Percentiles rank a stretch among this genome's conserved stretches.
Conservation (phyloP, 2,113 vertebrate genomes). For the Oncorhynchus mykiss region DNA sequence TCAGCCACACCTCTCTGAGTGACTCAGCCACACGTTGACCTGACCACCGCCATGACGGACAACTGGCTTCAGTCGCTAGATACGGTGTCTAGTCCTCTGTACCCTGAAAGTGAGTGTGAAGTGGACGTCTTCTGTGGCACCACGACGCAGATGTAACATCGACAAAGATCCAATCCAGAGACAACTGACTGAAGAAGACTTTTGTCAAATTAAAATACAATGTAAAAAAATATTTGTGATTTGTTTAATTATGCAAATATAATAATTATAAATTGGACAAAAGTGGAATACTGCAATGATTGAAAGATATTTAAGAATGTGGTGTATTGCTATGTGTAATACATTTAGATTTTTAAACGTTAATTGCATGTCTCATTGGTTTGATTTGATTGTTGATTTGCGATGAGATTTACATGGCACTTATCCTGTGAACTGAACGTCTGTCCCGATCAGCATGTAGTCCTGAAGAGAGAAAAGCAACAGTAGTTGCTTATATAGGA, state of each 20-base stretch:
- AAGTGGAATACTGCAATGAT: no score
- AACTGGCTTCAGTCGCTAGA: conserved; percentile 6
- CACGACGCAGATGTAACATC: not conserved
- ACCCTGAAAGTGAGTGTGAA: no score
- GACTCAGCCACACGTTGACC: not conserved
- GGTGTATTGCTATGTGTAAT: no score
- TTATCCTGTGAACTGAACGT: conserved; percentile 62
- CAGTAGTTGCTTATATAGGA: not conserved
- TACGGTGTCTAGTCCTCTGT: not conserved
- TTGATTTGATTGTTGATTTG: no score
- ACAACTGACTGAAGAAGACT: not conserved
- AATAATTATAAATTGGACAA: no score
- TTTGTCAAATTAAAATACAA: not conserved
- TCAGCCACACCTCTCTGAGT: conserved; percentile 73
- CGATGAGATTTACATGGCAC: not conserved
- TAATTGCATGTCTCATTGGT: no score
- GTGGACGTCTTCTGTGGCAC: not conserved
- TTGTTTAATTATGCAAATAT: no score
- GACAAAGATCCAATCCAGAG: not conserved
- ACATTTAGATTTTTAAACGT: no score
- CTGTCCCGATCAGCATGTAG: conserved; percentile 71
- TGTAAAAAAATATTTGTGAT: no score
- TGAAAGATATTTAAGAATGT: no score
- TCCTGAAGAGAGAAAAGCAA: conserved; percentile 50
- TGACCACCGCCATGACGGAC: not conserved